A percentile compares a stretch with the other conserved stretches of the same genome.
phyloP scores from a whole-genome alignment of 2,113 vertebrate species.

The Myanophis thanlyinensis region DNA sequence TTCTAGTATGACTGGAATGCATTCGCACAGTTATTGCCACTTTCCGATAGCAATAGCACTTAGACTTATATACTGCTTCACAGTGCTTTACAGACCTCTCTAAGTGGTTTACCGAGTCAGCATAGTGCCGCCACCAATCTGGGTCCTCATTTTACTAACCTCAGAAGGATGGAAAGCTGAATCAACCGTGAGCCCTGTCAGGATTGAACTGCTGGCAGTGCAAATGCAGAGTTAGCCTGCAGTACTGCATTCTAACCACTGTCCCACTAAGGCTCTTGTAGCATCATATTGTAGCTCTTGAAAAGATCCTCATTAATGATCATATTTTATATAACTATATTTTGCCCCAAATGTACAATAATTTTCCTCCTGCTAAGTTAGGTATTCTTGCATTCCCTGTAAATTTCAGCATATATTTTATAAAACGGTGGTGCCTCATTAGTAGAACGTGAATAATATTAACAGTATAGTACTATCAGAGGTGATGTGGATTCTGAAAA shows the following conservation, averaged over 20 bases:
- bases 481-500: background rate
- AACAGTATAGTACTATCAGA: background rate
- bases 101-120: background rate
- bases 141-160: background rate
- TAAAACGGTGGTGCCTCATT: background rate
- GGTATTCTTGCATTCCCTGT: background rate
- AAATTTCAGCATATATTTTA: background rate
- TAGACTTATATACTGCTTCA: background rate
- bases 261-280: background rate
- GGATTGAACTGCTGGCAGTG: background rate
- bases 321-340: background rate
- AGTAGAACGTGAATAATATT: background rate
- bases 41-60: background rate
- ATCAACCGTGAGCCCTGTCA: background rate
- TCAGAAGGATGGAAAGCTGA: too few relatives aligned
- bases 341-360: background rate
- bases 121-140: background rate
- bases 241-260: background rate
- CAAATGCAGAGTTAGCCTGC: background rate
- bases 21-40: background rate
- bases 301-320: background rate
- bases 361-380: background rate
- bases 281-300: background rate
- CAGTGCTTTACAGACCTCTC: background rate
- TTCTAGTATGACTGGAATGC: background rate